Evolutionary conservation across 2,888 invertebrate genomes (phyloP), one percentile per base, ranked within the genome.

Genomic region (Cataglyphis cursor): DNA sequence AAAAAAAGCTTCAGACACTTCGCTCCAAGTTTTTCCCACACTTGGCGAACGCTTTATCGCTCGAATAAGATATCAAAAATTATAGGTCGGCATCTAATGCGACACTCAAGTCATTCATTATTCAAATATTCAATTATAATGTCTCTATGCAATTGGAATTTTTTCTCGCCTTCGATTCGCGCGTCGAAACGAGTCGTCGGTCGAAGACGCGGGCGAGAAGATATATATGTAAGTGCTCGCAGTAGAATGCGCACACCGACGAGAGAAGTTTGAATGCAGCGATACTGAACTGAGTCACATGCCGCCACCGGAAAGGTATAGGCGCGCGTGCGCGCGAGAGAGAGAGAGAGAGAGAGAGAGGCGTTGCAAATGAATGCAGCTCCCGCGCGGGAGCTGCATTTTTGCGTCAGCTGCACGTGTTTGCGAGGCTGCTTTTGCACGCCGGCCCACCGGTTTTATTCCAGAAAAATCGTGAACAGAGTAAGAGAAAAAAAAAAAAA

Each of bases 361-460:
- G 74, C 51, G 73, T 81, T 81, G 81, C 74, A 81, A 81, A 81
- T 76, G 70, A 74, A 51, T 65, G 75, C 70, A 76, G 75, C 80
- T 44, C 54, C 35, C 57, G 54, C 74, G 75, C 48, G 70, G 64
- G 74, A 68, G 65, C 66, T 62, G 72, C 74, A 66, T 86, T 85
- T 82, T 81, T 85, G 84, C 85, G 84, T 85, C 73, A 84, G 84
- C 76, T 18, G 84, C 57, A 80, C 80, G 74, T 65, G 64, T 75
- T 54, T 51, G 51, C 61, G 66, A 76, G 82, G 12, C 44, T 65
- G 74, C 66, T 65, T 75, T 70, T 80, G 61, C 64, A 28, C 65
- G 48, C 51, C 38, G 61, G 59, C 66, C 74, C 78, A 78, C 81
- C 78, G 82, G 82, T 86, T 86, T 86, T 74, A 70, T 80, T 59